These are phyloP conservation scores for Pristionchus exspectatus DNA, from an alignment of 2,888 invertebrate species.

Conservation along the genomic window DNA sequence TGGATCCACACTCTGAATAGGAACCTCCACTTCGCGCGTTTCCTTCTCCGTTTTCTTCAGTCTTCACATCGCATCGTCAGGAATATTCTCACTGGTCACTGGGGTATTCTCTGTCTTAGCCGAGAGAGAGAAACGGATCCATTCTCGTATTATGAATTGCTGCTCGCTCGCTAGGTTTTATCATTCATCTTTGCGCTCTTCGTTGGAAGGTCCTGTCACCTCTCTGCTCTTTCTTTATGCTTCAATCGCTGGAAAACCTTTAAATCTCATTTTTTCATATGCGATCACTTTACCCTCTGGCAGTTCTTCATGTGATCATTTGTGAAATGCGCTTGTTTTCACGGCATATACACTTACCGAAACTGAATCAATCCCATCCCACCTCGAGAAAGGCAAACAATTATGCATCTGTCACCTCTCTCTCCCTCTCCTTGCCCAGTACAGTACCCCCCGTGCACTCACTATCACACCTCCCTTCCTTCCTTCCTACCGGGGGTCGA, in stretches of 20 bases:
- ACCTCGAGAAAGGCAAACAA: neutral
- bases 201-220: neutral
- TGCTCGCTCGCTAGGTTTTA: neutral
- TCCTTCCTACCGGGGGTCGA: neutral
- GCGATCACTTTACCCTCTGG: too few relatives aligned
- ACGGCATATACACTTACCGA: neutral
- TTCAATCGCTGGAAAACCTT: too few relatives aligned
- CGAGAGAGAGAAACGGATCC: neutral
- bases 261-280: too few relatives aligned
- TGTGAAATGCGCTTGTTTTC: neutral
- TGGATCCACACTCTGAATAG: neutral
- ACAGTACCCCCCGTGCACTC: neutral
- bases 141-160: constrained; percentile 55
- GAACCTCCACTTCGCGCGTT: neutral
- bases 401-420: constrained; percentile 15
- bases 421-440: neutral
- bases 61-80: neutral
- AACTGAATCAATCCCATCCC: neutral
- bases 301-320: neutral
- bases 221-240: neutral
- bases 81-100: constrained; percentile 49
- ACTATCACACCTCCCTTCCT: neutral
- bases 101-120: constrained; percentile 52
- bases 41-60: constrained; percentile 18
- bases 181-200: constrained; percentile 31